These are phyloP conservation scores for Lindbergichthys nudifrons DNA, from an alignment of 2,797 vertebrate species.

Conservation along the genomic window DNA sequence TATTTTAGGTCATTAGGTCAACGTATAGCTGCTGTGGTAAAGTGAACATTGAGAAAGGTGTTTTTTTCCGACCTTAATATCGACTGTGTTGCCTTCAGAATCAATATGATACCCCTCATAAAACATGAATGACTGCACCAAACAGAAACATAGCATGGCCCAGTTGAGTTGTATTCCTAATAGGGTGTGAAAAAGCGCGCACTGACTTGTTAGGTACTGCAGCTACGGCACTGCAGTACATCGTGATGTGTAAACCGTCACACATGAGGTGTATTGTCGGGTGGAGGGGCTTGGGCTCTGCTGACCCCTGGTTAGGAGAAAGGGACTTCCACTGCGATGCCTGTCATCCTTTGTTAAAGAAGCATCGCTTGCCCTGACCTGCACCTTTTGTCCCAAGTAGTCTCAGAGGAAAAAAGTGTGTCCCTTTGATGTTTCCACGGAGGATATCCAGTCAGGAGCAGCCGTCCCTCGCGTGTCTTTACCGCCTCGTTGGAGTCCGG, in stretches of 20 bases:
- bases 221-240: constrained; percentile 60
- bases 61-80: constrained; percentile 37
- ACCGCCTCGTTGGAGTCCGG: background rate
- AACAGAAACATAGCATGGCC: constrained; percentile 74
- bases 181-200: constrained; percentile 72
- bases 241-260: constrained; percentile 48
- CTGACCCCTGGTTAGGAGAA: constrained; percentile 55
- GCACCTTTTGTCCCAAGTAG: constrained; percentile 40
- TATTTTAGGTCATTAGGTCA: constrained; percentile 16
- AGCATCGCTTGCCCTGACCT: constrained; percentile 42
- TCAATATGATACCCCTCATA: constrained; percentile 81
- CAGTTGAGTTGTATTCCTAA: constrained; percentile 78
- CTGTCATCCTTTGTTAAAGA: constrained; percentile 62
- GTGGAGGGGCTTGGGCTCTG: constrained; percentile 41
- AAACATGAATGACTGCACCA: constrained; percentile 78
- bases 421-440: constrained; percentile 48
- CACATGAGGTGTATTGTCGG: constrained; percentile 51
- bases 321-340: constrained; percentile 39
- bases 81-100: constrained; percentile 59
- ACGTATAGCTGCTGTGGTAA: constrained; percentile 25
- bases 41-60: constrained; percentile 30
- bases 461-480: background rate
- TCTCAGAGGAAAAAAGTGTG: constrained; percentile 24
- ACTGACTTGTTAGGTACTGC: constrained; percentile 63
- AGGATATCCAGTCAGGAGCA: constrained; percentile 2